These are phyloP conservation scores for Orthosia cruda DNA, from an alignment of 2,888 invertebrate genomes.

Conservation along the genomic window DNA sequence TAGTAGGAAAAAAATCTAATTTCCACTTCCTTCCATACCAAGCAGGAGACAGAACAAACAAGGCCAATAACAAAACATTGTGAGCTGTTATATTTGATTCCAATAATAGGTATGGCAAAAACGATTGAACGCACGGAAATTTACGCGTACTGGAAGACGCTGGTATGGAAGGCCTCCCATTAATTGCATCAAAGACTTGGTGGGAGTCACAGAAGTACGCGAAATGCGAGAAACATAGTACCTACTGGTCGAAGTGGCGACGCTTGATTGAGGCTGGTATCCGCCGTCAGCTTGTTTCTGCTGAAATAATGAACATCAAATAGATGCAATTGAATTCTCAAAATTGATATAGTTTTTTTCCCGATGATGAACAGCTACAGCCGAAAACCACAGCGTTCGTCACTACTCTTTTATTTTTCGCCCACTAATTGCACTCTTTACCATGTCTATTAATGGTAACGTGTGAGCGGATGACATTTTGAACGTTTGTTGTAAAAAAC, in stretches of 20 bases:
- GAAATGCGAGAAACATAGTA: no score
- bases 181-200: not conserved
- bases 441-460: slow-evolving; percentile 56
- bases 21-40: no score
- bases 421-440: slow-evolving; percentile 46
- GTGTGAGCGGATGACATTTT: slow-evolving; percentile 63
- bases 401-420: slow-evolving; percentile 16
- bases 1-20: no score
- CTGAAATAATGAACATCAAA: not conserved
- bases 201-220: no score
- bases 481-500: slow-evolving; percentile 66
- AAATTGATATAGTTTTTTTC: not conserved
- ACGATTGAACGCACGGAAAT: no score
- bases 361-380: not conserved
- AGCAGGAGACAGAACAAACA: no score
- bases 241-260: not conserved
- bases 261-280: not conserved
- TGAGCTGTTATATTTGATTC: no score
- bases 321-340: no score
- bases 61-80: no score
- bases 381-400: not conserved
- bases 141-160: no score
- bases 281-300: not conserved
- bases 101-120: no score
- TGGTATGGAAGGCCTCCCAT: no score